Percentiles rank a stretch among this genome's conserved stretches.
Conservation (phyloP, 2,113 vertebrate genomes). For the Hippopotamus amphibius region DNA sequence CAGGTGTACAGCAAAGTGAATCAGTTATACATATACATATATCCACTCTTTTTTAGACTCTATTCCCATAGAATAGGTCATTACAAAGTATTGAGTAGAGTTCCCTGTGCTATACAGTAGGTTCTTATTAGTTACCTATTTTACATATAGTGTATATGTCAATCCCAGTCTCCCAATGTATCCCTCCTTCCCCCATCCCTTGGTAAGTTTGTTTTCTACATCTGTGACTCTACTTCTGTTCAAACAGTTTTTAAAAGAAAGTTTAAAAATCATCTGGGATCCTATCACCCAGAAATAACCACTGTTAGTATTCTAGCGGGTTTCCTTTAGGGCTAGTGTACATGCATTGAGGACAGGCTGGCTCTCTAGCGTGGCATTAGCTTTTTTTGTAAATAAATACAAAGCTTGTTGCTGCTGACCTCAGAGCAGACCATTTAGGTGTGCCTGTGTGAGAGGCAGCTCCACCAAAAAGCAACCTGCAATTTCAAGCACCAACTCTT, state of each 20-base stretch:
- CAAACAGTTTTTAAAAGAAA: not conserved
- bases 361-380: not conserved
- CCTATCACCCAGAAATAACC: not conserved
- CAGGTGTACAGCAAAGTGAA: not conserved
- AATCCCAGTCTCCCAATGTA: not conserved
- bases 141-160: not conserved
- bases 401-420: not conserved
- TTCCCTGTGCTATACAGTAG: not conserved
- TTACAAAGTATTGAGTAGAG: not conserved
- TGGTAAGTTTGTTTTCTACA: not conserved
- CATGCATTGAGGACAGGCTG: not conserved
- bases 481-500: not conserved
- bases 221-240: not conserved
- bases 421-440: not conserved
- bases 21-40: not conserved
- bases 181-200: not conserved
- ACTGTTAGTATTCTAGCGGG: not conserved
- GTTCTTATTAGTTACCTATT: not conserved
- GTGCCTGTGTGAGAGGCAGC: not conserved
- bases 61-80: not conserved
- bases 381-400: not conserved
- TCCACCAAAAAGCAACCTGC: not conserved
- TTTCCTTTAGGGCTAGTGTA: not conserved
- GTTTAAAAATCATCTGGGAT: not conserved
- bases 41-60: not conserved